Conservation (phyloP, 1,140 invertebrate species). For the Conus ventricosus region DNA sequence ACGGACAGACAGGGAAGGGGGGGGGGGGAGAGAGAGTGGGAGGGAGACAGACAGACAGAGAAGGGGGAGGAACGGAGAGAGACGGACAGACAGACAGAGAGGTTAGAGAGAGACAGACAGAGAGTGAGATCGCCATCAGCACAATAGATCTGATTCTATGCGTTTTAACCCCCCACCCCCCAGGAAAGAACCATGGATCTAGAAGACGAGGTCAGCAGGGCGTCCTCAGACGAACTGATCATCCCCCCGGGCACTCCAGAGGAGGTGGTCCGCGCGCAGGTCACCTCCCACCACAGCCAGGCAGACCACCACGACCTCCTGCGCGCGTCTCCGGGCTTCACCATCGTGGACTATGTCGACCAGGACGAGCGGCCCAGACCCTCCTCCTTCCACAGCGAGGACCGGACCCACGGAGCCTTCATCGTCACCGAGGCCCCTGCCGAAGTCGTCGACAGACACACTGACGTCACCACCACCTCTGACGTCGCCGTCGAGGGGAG, state of each 20-base stretch:
- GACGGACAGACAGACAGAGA: too few relatives aligned
- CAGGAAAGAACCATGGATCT: not conserved
- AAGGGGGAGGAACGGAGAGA: too few relatives aligned
- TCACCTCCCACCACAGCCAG: not conserved
- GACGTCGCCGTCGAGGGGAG: too few relatives aligned
- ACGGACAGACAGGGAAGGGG: too few relatives aligned
- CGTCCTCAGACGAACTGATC: not conserved
- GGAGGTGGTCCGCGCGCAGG: not conserved
- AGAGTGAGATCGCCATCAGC: too few relatives aligned
- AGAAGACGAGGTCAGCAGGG: not conserved
- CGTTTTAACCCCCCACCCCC: too few relatives aligned
- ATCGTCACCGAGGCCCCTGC: not conserved
- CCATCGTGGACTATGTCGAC: conserved; percentile 21
- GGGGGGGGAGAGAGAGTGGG: too few relatives aligned
- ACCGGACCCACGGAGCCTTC: not conserved
- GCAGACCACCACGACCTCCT: not conserved
- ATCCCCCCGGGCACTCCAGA: not conserved
- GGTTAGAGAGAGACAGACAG: not conserved
- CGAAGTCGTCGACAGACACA: not conserved
- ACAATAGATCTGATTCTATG: too few relatives aligned
- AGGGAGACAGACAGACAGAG: too few relatives aligned
- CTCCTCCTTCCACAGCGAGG: not conserved
- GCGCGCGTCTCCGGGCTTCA: not conserved
- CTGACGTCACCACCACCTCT: too few relatives aligned
- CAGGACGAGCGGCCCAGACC: not conserved